Conservation (phyloP, 2,888 invertebrate genomes). For the Heteromurus nitidus region DNA sequence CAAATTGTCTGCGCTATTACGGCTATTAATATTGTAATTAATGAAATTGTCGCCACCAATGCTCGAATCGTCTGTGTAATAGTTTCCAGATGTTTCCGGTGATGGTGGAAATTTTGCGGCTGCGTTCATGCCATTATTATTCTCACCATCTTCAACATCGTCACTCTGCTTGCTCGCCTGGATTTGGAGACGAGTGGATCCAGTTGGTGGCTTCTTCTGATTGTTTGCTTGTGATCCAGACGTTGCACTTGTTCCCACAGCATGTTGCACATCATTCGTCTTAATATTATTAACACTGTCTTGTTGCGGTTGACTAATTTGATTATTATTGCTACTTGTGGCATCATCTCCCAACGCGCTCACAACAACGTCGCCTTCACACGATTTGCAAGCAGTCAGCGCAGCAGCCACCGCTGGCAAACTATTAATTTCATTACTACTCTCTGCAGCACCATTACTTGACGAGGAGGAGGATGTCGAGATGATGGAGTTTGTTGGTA, state of each 20-base stretch:
- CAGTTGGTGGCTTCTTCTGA: slow-evolving; percentile 18
- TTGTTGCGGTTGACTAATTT: slow-evolving; percentile 62
- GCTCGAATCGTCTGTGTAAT: slow-evolving; percentile 56
- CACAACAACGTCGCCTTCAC: slow-evolving; percentile 42
- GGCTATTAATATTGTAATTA: slow-evolving; percentile 32
- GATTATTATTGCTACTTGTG: slow-evolving; percentile 19
- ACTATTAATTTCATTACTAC: slow-evolving; percentile 34
- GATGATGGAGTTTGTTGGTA: slow-evolving; percentile 40
- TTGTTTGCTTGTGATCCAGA: slow-evolving; percentile 31
- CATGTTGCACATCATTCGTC: slow-evolving; percentile 9
- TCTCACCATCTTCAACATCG: slow-evolving; percentile 5
- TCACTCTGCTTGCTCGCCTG: slow-evolving; percentile 9
- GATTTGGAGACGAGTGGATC: slow-evolving; percentile 14
- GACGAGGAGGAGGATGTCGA: neutral
- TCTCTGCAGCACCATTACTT: slow-evolving; percentile 30
- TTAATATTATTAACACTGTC: slow-evolving; percentile 43
- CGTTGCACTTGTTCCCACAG: slow-evolving; percentile 54
- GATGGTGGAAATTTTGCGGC: slow-evolving; percentile 33
- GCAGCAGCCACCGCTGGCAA: slow-evolving; percentile 42
- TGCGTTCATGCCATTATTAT: neutral
- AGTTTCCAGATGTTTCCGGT: slow-evolving; percentile 64
- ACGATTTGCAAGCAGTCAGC: slow-evolving; percentile 51
- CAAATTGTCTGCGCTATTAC: slow-evolving; percentile 10
- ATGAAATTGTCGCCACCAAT: slow-evolving; percentile 21
- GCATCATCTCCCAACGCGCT: slow-evolving; percentile 24